Evolutionary conservation across 1,140 invertebrate species (phyloP), one percentile per base, ranked within the genome.

Genomic region (Dendroctonus valens): DNA sequence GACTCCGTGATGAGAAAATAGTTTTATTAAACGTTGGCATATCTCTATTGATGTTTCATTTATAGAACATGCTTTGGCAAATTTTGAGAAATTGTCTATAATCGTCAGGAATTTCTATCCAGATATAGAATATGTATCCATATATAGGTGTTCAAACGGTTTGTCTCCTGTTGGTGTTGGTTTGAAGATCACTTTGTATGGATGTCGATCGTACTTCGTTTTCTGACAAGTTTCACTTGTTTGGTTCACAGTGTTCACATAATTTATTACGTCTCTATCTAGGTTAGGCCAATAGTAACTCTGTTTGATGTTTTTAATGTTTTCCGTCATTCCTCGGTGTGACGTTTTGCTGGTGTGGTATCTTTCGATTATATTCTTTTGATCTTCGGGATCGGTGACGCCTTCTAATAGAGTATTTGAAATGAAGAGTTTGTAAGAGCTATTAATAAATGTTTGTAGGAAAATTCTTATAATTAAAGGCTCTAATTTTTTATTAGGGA

Each of bases 61-160:
- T 50, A 48, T n/a, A 9, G 44, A 57, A 14, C 41, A 61, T 15
- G 65, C 65, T 8, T 14, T 15, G n/a, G 65, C 65, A 38, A 51
- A 67, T 67, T 67, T 67, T 11, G 58, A 61, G 55, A 67, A 67
- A 37, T 11, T 61, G 14, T 67, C 65, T 11, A 67, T 67, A 8
- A 66, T 66, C 6, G 64, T 66, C 5, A 59, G 14, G 50, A 38
- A 50, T 66, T 66, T 66, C 5, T 59, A 41, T n/a, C 37, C 46
- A 2, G 38, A 6, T 37, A 52, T 11, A 26, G 58, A 15, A 41
- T 41, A 55, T n/a, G 40, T 26, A 15, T 67, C 65, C 7, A 62
- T 41, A 50, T 63, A 57, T n/a, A 68, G n/a, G 6, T 57, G 52
- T 48, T 68, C 53, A 48, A 68, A 68, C 7, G 60, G 67, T 64